These are phyloP conservation scores for Falco berigora DNA, from an alignment of 2,797 vertebrate species.

Conservation along the genomic window DNA sequence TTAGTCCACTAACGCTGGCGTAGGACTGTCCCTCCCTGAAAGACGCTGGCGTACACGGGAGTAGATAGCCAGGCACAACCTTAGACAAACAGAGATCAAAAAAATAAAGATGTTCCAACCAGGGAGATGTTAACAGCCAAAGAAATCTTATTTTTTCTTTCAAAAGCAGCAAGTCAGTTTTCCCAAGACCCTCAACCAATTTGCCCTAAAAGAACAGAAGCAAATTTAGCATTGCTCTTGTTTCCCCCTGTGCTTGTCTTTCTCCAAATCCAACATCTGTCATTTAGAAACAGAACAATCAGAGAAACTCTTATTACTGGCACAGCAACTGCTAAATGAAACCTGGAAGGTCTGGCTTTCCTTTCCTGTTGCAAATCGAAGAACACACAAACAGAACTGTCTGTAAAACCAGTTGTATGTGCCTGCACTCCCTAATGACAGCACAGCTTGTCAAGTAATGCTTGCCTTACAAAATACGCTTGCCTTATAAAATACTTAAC, in stretches of 20 bases:
- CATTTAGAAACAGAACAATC: not conserved
- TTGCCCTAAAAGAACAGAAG: not conserved
- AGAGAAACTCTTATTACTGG: not conserved
- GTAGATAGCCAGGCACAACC: not conserved
- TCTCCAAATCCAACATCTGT: not conserved
- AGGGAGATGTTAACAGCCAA: not conserved
- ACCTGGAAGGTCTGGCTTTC: conserved; percentile 6
- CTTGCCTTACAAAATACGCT: not conserved
- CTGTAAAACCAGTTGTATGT: not conserved
- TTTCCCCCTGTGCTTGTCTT: not conserved
- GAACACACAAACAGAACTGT: not conserved
- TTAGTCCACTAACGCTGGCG: accelerated
- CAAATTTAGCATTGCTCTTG: not conserved
- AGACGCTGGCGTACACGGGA: accelerated
- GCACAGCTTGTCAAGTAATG: not conserved
- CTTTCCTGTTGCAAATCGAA: conserved; percentile 3
- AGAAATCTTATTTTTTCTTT: not conserved
- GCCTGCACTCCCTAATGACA: not conserved
- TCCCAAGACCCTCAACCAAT: not conserved
- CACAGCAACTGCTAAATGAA: not conserved
- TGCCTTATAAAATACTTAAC: not conserved
- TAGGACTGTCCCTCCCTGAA: not conserved
- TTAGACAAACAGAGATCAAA: not conserved
- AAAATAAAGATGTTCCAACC: not conserved
- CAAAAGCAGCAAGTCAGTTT: not conserved